Base-by-base conservation (phyloP, 2,888 invertebrate species). In the Baccha elongata region DNA sequence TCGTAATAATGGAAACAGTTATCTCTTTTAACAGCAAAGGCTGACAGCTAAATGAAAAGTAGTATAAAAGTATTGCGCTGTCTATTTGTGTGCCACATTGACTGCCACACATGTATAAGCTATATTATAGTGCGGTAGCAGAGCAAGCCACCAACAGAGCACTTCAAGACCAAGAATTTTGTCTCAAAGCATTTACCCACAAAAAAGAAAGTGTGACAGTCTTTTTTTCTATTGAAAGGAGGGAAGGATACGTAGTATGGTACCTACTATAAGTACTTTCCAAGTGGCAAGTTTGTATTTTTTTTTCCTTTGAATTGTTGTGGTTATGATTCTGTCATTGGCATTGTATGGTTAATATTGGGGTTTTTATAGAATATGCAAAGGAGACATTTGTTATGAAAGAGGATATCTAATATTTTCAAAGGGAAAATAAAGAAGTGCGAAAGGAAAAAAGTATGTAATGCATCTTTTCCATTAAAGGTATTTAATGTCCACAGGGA, bases 31-130 rank as follows among this genome's bases (percentile, higher is more conserved):
- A 26, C 15, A 11, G 15, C n/a, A 13, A 29, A 29, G 26, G 42
- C 42, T 42, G 58, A 60, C 58, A 60, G 58, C 42, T 60, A 11
- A 60, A 42, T 42, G 42, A 42, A 42, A 60, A 60, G 42, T n/a
- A 17, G 15, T 11, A 52, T 17, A 11, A 21, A 13, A 17, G 32
- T 13, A 3, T 5, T 32, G n/a, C n/a, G n/a, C 11, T 11, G 11
- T 17, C 4, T 19, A 19, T 23, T 23, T 48, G 8, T 44, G 44
- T 44, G 15, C n/a, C 7, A 23, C 6, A 7, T 3, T 6, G 5
- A 26, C 26, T 13, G 17, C 37, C 13, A n/a, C n/a, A 21, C n/a
- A n/a, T n/a, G 13, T 40, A 13, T 40, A 7, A 32, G 29, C 8
- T n/a, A n/a, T n/a, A n/a, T n/a, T n/a, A n/a, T n/a, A n/a, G n/a